phyloP scores from a whole-genome alignment of 2,113 vertebrate species.

The Corythornis cristatus region DNA sequence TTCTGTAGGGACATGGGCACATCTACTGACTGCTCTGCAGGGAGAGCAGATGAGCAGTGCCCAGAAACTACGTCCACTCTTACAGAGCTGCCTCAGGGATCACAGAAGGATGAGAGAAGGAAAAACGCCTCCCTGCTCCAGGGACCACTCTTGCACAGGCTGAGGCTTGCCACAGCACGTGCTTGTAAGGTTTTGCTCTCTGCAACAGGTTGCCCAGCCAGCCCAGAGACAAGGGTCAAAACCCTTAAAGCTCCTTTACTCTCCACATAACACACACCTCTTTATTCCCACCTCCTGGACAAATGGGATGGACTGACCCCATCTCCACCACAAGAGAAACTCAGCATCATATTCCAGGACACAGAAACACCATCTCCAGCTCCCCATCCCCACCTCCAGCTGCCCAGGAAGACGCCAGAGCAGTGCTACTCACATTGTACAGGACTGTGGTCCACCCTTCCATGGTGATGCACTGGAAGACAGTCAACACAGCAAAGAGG shows the following conservation, averaged over 20 bases:
- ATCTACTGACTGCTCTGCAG: fast-evolving
- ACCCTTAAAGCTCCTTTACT: neutral
- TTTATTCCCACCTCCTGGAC: neutral
- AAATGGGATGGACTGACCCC: neutral
- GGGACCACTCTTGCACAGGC: neutral
- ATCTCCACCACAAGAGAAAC: neutral
- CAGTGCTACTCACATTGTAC: conserved; percentile 88
- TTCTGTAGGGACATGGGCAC: neutral
- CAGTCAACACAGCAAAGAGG: conserved; percentile 95
- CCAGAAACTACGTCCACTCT: fast-evolving
- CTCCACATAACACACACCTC: fast-evolving
- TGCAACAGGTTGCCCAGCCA: fast-evolving
- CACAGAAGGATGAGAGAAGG: neutral
- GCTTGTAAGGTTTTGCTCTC: neutral
- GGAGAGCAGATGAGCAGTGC: fast-evolving
- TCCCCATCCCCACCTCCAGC: neutral
- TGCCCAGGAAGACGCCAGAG: neutral
- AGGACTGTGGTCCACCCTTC: conserved; percentile 99
- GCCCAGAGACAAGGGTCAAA: neutral
- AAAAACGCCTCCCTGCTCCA: neutral
- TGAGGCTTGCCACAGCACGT: neutral
- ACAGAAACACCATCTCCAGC: neutral
- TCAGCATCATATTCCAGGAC: neutral
- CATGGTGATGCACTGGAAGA: conserved; percentile 99
- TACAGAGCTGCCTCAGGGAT: neutral